Evolutionary conservation across 2,113 vertebrate species (phyloP).

Genomic region (Neopipo cinnamomea): DNA sequence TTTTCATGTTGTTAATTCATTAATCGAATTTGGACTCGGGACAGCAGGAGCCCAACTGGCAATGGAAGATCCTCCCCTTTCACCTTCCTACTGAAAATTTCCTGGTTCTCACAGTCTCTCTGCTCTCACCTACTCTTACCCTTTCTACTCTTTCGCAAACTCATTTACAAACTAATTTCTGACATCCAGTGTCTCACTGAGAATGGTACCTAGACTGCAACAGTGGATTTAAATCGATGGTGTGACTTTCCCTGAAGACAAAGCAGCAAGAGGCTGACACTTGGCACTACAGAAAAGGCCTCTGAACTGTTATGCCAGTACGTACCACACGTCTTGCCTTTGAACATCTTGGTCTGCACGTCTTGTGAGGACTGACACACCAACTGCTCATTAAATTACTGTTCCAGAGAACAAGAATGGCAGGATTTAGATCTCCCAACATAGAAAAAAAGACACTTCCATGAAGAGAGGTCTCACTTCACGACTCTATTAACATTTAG

Average conservation of each 20-base stretch:
- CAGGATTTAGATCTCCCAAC: background rate
- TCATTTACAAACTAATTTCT: background rate
- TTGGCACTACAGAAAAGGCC: background rate
- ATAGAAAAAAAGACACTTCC: background rate
- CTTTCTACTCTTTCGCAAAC: background rate
- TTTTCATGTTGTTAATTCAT: background rate
- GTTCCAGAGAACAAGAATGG: background rate
- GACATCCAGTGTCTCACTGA: background rate
- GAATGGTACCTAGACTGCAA: background rate
- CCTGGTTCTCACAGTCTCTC: background rate
- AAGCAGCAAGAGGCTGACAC: background rate
- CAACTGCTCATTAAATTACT: background rate
- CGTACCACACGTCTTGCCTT: background rate
- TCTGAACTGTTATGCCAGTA: background rate
- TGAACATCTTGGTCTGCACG: background rate
- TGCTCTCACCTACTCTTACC: background rate
- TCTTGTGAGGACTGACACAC: background rate
- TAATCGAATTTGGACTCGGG: background rate
- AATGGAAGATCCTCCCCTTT: background rate
- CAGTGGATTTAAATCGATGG: background rate
- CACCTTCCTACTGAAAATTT: background rate
- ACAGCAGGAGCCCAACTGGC: background rate
- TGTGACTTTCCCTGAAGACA: background rate
- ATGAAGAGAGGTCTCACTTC: background rate
- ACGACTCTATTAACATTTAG: background rate